Base-by-base conservation (phyloP, 2,797 vertebrate species). In the Poeciliopsis presidionis region DNA sequence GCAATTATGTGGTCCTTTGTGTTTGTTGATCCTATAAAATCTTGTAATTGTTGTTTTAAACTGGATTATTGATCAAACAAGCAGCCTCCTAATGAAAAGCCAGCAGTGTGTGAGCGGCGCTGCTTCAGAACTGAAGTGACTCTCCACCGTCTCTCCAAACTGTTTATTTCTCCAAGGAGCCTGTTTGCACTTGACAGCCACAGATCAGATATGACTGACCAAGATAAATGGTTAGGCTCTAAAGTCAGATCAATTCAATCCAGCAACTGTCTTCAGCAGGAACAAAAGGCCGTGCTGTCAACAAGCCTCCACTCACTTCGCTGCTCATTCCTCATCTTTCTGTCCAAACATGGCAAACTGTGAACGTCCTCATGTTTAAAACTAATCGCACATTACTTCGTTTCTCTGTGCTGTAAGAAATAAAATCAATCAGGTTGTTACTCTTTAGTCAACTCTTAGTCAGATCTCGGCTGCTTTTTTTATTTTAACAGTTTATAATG, bases 211-310 rank as follows among this genome's bases (percentile, higher is more conserved):
- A 86, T 90, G 93, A 96, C 85, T 94, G 92, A 94, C 30, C 80
- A 88, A 86, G 79, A 89, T 94, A 92, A 75, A 91, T 81, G 93
- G 79, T 81, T 79, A 65, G 88, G 89, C 89, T 92, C 75, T 73
- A 74, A 81, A 86, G 85, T 91, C 92, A 95, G 88, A 94, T 93
- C 92, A 93, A 93, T 95, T 95, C 92, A 91, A 91, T 93, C 90
- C 74, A 88, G 84, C 78, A 78, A 88, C 89, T 91, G 91, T 93
- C 91, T 83, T 93, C 82, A 4, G 47, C 83, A 87, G 83, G 87
- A 93, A 91, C 87, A 91, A 93, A 91, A 93, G 88, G 90, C 87
- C 91, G 90, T 30, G 53, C 89, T 93, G 92, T 93, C 91, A 93
- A 91, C 88, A 87, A 87, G 81, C 70, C 89, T 91, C 86, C 90